phyloP scores from a whole-genome alignment of 2,888 invertebrate genomes.

The Nymphalis urticae region DNA sequence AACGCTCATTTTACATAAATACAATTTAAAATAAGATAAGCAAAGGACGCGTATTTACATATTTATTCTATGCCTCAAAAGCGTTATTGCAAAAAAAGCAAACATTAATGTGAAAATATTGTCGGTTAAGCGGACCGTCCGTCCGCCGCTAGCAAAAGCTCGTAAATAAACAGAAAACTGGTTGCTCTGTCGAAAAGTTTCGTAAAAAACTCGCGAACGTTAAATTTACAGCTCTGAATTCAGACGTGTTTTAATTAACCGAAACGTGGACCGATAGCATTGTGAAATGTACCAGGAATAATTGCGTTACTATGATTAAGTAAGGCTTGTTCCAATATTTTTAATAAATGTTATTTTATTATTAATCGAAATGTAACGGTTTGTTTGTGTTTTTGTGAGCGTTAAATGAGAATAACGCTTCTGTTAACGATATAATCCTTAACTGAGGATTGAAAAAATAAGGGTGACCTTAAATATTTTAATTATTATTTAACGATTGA shows the following conservation, averaged over 20 bases:
- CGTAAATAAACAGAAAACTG: slow-evolving; percentile 80
- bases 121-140: slow-evolving; percentile 67
- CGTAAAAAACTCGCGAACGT: slow-evolving; percentile 66
- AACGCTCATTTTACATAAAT: neutral
- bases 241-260: slow-evolving; percentile 78
- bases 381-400: neutral
- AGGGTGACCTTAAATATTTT: too few species aligned
- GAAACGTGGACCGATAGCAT: slow-evolving; percentile 52
- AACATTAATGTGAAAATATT: slow-evolving; percentile 51
- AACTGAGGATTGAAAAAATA: too few species aligned
- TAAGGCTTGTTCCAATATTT: slow-evolving; percentile 11
- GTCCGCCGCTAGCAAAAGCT: slow-evolving; percentile 70
- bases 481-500: too few species aligned
- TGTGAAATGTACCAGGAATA: slow-evolving; percentile 43
- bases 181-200: slow-evolving; percentile 78
- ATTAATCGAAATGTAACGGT: neutral
- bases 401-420: too few species aligned
- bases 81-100: slow-evolving; percentile 61
- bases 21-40: neutral
- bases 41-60: slow-evolving; percentile 12
- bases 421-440: too few species aligned
- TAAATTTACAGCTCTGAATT: slow-evolving; percentile 76
- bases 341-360: neutral
- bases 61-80: slow-evolving; percentile 55
- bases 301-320: slow-evolving; percentile 39